These are phyloP conservation scores for Epicampocera succincta DNA, from an alignment of 2,888 invertebrate species.

Conservation along the genomic window DNA sequence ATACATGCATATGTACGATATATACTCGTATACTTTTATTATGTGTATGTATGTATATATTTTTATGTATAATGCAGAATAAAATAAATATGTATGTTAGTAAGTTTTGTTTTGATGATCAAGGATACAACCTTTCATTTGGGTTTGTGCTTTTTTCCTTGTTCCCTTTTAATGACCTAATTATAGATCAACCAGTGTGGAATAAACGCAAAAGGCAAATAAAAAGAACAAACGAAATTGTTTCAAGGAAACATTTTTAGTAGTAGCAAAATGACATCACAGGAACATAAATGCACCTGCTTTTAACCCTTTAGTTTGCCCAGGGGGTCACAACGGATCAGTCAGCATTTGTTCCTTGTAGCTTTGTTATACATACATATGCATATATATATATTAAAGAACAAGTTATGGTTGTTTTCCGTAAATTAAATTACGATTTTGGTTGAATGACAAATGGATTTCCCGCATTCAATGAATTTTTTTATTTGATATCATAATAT, in stretches of 20 bases:
- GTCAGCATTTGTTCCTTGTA: too few species aligned
- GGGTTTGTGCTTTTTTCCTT: slow-evolving; percentile 40
- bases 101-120: slow-evolving; percentile 58
- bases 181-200: slow-evolving; percentile 57
- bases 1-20: background rate
- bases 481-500: too few species aligned
- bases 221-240: slow-evolving; percentile 15
- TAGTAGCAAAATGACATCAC: slow-evolving; percentile 36
- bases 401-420: too few species aligned
- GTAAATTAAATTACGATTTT: too few species aligned
- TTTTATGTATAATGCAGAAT: too few species aligned
- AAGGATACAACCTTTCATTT: slow-evolving; percentile 58
- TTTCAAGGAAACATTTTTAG: slow-evolving; percentile 21
- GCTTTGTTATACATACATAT: too few species aligned
- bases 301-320: slow-evolving; percentile 33
- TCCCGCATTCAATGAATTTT: too few species aligned
- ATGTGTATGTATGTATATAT: background rate
- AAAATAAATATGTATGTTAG: slow-evolving; percentile 36
- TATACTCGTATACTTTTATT: background rate
- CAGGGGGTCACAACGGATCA: background rate
- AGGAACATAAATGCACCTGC: slow-evolving; percentile 46
- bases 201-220: slow-evolving; percentile 39
- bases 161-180: slow-evolving; percentile 65
- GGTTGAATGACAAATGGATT: too few species aligned
- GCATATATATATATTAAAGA: too few species aligned